A percentile compares a stretch with the other conserved stretches of the same genome.
These are phyloP conservation scores for Toxotes lorentzi DNA, from an alignment of 2,797 vertebrate species.

Conservation along the genomic window DNA sequence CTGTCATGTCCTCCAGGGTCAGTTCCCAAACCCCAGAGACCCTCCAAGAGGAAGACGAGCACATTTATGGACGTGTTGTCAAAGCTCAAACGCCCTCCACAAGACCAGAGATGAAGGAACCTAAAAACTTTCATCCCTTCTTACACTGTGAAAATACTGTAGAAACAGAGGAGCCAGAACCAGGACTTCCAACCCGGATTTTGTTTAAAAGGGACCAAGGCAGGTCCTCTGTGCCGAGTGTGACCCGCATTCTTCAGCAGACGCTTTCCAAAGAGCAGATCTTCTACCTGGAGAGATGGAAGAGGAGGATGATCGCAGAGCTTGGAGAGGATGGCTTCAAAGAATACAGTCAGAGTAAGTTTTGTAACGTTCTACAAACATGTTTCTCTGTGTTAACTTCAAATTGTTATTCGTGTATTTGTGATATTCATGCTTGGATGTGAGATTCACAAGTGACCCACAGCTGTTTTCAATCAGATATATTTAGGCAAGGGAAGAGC, in stretches of 20 bases:
- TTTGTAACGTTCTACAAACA: not conserved
- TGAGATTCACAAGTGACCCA: not conserved
- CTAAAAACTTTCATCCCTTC: slow-evolving; percentile 84
- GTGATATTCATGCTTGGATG: not conserved
- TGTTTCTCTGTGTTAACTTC: not conserved
- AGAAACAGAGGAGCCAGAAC: slow-evolving; percentile 51
- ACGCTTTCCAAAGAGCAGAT: slow-evolving; percentile 90
- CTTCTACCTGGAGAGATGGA: slow-evolving; percentile 94
- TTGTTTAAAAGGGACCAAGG: slow-evolving; percentile 66
- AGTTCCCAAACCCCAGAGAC: slow-evolving; percentile 86
- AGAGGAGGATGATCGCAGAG: slow-evolving; percentile 89
- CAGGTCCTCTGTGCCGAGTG: slow-evolving; percentile 85
- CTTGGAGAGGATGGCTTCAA: slow-evolving; percentile 94
- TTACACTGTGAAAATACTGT: slow-evolving; percentile 72
- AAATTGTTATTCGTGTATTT: not conserved
- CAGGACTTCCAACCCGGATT: slow-evolving; percentile 82
- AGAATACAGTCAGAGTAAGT: slow-evolving; percentile 91
- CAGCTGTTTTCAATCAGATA: slow-evolving; percentile 75
- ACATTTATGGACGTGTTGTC: slow-evolving; percentile 87
- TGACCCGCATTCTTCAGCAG: slow-evolving; percentile 92
- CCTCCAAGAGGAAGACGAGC: slow-evolving; percentile 86
- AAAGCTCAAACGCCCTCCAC: slow-evolving; percentile 75
- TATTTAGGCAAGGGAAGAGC: slow-evolving; percentile 90
- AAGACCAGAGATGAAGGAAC: slow-evolving; percentile 59
- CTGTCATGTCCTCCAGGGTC: slow-evolving; percentile 86